Percentiles rank a stretch among this genome's conserved stretches.
Evolutionary conservation across 2,797 vertebrate species (phyloP).

Genomic region (Chiropotes sagulatus): DNA sequence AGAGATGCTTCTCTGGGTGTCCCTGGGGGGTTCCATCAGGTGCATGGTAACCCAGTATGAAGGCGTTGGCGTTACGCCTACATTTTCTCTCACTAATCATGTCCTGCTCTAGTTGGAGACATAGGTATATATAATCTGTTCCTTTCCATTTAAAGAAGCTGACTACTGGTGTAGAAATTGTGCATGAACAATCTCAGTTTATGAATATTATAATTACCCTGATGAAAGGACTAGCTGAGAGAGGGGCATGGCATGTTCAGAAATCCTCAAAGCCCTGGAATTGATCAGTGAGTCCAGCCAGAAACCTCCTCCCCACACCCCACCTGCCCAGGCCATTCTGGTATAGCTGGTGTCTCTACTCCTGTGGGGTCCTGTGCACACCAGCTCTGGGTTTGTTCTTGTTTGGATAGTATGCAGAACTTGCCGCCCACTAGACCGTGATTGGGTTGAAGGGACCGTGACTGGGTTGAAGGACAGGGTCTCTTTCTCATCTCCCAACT

Average conservation of each 20-base stretch:
- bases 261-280: not conserved
- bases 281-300: not conserved
- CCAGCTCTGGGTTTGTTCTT: not conserved
- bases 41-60: fast-evolving
- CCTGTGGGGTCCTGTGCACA: fast-evolving
- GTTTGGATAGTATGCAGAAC: not conserved
- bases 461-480: not conserved
- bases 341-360: not conserved
- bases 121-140: fast-evolving
- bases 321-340: fast-evolving
- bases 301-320: not conserved
- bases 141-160: not conserved
- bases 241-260: fast-evolving
- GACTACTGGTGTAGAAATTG: not conserved
- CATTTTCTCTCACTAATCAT: fast-evolving
- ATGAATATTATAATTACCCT: not conserved
- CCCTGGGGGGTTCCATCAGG: fast-evolving
- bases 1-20: too few species aligned
- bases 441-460: not conserved
- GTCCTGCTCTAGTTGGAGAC: not conserved
- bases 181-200: fast-evolving
- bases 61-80: fast-evolving
- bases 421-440: fast-evolving
- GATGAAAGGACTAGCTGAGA: not conserved
- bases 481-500: not conserved